Conservation (phyloP, 2,113 vertebrate species). For the Actenoides hombroni region DNA sequence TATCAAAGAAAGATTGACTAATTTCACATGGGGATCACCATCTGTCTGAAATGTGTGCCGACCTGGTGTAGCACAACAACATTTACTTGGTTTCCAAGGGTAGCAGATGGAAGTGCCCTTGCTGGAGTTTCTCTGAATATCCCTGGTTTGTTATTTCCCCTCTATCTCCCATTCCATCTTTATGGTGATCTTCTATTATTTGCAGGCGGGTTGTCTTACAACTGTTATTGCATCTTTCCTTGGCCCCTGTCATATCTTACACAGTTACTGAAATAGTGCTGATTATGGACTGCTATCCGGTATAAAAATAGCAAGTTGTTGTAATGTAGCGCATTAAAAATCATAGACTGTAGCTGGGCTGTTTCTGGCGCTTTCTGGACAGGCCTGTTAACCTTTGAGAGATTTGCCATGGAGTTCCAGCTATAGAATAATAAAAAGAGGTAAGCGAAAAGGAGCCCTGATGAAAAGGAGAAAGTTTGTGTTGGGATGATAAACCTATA, state of each 20-base stretch:
- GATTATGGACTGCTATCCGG: slow-evolving; percentile 13
- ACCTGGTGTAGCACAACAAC: neutral
- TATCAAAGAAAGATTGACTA: neutral
- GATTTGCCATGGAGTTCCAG: slow-evolving; percentile 1
- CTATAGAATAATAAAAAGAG: slow-evolving; percentile 44
- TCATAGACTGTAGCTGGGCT: slow-evolving; percentile 28
- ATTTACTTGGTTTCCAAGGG: neutral
- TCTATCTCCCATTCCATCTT: neutral
- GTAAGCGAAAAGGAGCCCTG: slow-evolving; percentile 2
- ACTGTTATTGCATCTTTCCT: slow-evolving; percentile 37
- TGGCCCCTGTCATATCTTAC: slow-evolving; percentile 53
- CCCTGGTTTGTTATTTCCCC: neutral
- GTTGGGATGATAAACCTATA: slow-evolving; percentile 28
- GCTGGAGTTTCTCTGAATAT: neutral
- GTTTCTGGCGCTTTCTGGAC: slow-evolving; percentile 34
- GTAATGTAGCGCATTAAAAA: slow-evolving; percentile 66
- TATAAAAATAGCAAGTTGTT: slow-evolving; percentile 65
- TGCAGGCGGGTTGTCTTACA: neutral
- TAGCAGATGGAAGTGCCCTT: neutral
- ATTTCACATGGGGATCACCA: neutral
- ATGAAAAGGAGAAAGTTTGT: neutral
- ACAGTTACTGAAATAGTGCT: slow-evolving; percentile 22
- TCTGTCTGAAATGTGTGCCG: neutral
- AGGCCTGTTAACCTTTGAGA: slow-evolving; percentile 63
- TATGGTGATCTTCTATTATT: neutral